Evolutionary conservation across 2,113 vertebrate genomes (phyloP).

Genomic region (Callopanchax toddi): DNA sequence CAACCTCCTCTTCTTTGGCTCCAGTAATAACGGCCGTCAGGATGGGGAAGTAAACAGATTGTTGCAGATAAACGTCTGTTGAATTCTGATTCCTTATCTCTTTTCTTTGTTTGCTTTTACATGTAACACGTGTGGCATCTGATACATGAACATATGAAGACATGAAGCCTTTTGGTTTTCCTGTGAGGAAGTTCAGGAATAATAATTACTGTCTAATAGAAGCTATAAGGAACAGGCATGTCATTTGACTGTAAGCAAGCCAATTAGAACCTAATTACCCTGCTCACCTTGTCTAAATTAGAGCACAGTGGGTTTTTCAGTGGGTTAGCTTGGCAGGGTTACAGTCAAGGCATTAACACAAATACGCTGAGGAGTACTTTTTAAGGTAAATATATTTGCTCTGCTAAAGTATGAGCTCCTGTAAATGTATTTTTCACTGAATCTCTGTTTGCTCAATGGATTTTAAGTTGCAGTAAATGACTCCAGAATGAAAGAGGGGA

Average conservation of each 20-base stretch:
- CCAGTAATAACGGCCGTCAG: conserved; percentile 35
- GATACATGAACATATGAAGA: background rate
- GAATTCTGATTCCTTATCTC: conserved; percentile 13
- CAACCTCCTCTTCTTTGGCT: conserved; percentile 43
- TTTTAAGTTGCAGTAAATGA: background rate
- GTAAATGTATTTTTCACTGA: conserved; percentile 11
- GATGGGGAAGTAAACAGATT: conserved; percentile 28
- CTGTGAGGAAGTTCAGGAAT: conserved; percentile 12
- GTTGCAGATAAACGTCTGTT: conserved; percentile 19
- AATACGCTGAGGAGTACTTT: conserved; percentile 44
- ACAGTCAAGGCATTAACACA: conserved; percentile 49
- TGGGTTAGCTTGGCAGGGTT: conserved; percentile 52
- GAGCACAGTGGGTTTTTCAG: conserved; percentile 43
- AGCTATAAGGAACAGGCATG: conserved; percentile 46
- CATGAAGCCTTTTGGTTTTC: conserved; percentile 2
- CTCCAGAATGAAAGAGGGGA: background rate
- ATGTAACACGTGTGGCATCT: background rate
- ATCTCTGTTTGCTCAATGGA: background rate
- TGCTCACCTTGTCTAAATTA: conserved; percentile 66
- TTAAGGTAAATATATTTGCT: conserved; percentile 23
- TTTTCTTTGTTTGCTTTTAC: background rate
- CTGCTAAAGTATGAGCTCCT: background rate
- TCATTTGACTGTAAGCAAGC: conserved; percentile 60
- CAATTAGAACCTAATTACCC: conserved; percentile 71
- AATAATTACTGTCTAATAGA: conserved; percentile 48